Evolutionary conservation across 2,797 vertebrate genomes (phyloP).

Genomic region (Miichthys miiuy): DNA sequence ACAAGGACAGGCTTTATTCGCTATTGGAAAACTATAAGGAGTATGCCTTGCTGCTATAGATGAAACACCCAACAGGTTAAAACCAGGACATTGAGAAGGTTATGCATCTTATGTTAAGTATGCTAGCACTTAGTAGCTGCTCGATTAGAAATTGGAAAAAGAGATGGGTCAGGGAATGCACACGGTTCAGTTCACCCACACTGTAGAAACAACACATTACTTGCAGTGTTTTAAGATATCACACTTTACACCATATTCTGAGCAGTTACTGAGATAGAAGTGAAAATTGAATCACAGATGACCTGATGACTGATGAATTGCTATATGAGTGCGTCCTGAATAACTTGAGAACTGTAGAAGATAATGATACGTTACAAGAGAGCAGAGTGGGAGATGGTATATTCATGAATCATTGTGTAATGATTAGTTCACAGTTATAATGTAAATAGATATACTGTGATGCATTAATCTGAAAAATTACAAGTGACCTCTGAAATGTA

Average conservation of each 20-base stretch:
- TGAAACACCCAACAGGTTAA: constrained; percentile 33
- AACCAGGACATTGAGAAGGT: constrained; percentile 12
- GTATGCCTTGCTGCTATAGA: constrained; percentile 34
- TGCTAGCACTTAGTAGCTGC: constrained; percentile 6
- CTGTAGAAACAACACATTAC: neutral
- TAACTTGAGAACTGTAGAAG: neutral
- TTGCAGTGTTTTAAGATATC: neutral
- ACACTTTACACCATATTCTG: neutral
- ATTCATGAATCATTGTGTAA: neutral
- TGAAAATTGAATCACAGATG: neutral
- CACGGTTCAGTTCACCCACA: neutral
- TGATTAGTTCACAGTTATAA: neutral
- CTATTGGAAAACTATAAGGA: constrained; percentile 59
- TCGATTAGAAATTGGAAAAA: constrained; percentile 8
- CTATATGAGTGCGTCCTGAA: neutral
- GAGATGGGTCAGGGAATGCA: neutral
- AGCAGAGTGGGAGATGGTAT: neutral
- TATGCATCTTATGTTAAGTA: constrained; percentile 32
- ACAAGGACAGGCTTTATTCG: constrained; percentile 56
- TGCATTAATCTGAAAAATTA: neutral
- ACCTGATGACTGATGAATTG: neutral
- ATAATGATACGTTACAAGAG: constrained; percentile 1
- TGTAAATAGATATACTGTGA: neutral
- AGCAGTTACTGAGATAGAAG: neutral
- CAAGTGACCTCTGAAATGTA: neutral